Conservation (phyloP, 1,140 invertebrate species). For the Stegodyphus mimosarum region DNA sequence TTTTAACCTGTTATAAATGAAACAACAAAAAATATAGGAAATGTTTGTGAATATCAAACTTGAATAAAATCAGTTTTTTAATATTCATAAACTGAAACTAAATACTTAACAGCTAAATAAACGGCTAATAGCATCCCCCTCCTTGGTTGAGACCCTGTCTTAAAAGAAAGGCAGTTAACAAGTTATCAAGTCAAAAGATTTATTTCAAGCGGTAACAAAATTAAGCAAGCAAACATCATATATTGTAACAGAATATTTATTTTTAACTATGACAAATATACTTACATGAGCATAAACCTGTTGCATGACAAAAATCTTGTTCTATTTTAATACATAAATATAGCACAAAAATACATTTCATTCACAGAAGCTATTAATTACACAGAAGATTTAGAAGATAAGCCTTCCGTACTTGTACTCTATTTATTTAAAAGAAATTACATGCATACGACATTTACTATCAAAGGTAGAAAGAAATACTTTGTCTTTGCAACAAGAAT, state of each 20-base stretch:
- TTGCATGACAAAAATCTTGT: slow-evolving; percentile 15
- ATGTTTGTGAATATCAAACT: too few species aligned
- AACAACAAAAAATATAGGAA: too few species aligned
- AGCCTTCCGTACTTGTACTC: neutral
- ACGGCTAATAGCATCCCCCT: too few species aligned
- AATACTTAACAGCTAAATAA: too few species aligned
- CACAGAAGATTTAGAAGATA: neutral
- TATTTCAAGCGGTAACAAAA: neutral
- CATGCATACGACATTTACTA: neutral
- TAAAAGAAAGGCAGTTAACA: neutral
- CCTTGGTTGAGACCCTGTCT: too few species aligned
- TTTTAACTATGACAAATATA: slow-evolving; percentile 55
- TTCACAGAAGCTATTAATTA: neutral
- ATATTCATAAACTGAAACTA: too few species aligned
- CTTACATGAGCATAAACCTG: slow-evolving; percentile 30
- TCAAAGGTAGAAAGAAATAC: neutral
- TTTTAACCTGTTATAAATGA: too few species aligned
- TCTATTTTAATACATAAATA: slow-evolving; percentile 55
- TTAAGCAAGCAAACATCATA: neutral
- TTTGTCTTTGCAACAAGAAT: neutral
- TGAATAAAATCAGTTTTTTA: too few species aligned
- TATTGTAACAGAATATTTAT: slow-evolving; percentile 59
- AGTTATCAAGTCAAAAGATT: neutral
- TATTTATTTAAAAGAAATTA: slow-evolving; percentile 8
- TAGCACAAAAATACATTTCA: slow-evolving; percentile 51